Conservation (phyloP, 1,140 invertebrate species). For the Drosophila simulans region DNA sequence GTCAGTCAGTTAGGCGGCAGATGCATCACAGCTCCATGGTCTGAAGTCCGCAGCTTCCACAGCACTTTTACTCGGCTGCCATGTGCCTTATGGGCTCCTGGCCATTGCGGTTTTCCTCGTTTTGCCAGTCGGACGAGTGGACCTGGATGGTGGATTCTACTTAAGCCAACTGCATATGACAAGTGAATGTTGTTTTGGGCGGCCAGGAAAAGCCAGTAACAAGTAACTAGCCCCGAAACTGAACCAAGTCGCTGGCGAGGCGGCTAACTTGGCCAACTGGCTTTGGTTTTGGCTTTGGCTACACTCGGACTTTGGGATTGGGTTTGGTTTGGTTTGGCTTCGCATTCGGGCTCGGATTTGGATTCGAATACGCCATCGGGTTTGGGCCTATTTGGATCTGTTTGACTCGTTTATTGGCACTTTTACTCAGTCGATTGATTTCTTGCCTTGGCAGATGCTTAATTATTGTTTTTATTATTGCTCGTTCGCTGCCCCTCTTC, state of each 20-base stretch:
- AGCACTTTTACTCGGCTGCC: constrained; percentile 36
- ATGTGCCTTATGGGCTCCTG: constrained; percentile 9
- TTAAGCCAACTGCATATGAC: constrained; percentile 67
- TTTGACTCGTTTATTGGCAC: constrained; percentile 62
- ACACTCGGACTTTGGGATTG: constrained; percentile 24
- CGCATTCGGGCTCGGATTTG: background rate
- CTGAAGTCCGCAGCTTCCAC: background rate
- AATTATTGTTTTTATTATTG: constrained; percentile 43
- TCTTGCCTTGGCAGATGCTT: constrained; percentile 38
- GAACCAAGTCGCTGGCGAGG: constrained; percentile 28
- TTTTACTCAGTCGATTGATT: constrained; percentile 68
- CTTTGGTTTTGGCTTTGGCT: constrained; percentile 16
- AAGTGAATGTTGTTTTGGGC: constrained; percentile 78
- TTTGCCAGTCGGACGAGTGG: constrained; percentile 21
- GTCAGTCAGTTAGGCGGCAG: constrained; percentile 63
- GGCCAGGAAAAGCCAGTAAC: constrained; percentile 56
- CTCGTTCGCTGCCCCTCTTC: constrained; percentile 4
- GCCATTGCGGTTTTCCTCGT: constrained; percentile 28
- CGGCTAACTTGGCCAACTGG: constrained; percentile 42
- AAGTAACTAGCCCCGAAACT: constrained; percentile 24
- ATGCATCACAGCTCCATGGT: background rate
- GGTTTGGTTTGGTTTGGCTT: constrained; percentile 8
- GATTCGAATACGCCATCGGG: background rate
- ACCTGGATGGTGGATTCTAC: constrained; percentile 59
- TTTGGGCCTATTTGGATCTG: constrained; percentile 27